Evolutionary conservation across 2,797 vertebrate species (phyloP), one percentile per base, ranked within the genome.

Genomic region (Danio albolineatus): DNA sequence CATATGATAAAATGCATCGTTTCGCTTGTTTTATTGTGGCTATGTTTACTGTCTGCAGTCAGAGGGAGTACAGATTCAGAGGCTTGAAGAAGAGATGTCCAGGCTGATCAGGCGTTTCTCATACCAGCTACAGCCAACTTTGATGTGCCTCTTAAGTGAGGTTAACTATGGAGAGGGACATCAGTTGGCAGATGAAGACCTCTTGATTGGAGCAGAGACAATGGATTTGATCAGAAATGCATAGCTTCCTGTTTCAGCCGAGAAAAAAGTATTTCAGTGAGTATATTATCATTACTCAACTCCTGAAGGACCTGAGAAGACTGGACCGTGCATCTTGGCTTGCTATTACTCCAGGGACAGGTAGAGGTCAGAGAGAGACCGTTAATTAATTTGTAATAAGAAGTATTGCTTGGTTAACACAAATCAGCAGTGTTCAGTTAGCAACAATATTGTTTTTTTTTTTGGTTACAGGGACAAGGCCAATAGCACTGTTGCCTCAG

Each of bases 401-500:
- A n/a, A n/a, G n/a, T n/a, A n/a, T 41, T 41, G 21, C 16, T 4
- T 19, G 9, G 53, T 19, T 41, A 41, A 9, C 41, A 41, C 41
- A 41, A 41, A 41, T 41, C 39, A 41, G 7, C 39, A 62, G 28
- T 17, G n/a, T 43, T 44, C 39, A 70, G 7, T 41, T 41, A 41
- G 41, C 41, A 16, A 57, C 56, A 12, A 14, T n/a, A n/a, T n/a
- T n/a, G n/a, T n/a, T n/a, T 14, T 6, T n/a, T 75, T 75, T 75
- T 38, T n/a, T n/a, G n/a, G 75, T 75, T 73, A 69, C 61, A 78
- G 75, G 75, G 79, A 46, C 17, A 81, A 82, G 73, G 19, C 56
- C 59, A n/a, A n/a, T n/a, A n/a, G n/a, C n/a, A n/a, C 59, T 65
- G 67, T 77, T 83, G 60, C 79, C 74, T 61, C 75, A 84, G 57